These are phyloP conservation scores for Syngnathus scovelli DNA, from an alignment of 2,113 vertebrate genomes.

Conservation along the genomic window DNA sequence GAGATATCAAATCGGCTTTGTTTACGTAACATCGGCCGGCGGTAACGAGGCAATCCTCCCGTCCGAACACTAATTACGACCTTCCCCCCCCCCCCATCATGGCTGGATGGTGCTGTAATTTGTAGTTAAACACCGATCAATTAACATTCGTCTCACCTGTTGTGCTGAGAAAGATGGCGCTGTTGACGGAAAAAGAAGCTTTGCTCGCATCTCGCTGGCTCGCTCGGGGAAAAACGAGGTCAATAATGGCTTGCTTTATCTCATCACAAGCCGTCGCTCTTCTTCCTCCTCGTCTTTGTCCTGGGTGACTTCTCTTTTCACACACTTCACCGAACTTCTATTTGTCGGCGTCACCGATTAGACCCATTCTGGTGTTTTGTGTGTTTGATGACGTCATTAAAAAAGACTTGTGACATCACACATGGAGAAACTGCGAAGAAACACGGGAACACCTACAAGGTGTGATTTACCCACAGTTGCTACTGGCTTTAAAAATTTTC, in stretches of 20 bases:
- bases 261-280: background rate
- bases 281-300: background rate
- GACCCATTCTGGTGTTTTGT: background rate
- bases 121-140: background rate
- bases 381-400: background rate
- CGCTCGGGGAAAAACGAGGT: background rate
- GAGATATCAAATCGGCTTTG: background rate
- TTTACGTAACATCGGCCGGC: background rate
- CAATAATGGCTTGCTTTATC: slow-evolving; percentile 3
- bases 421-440: no score
- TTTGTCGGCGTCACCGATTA: background rate
- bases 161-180: background rate
- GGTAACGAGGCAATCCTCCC: background rate
- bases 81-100: background rate
- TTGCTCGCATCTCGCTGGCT: background rate
- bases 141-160: slow-evolving; percentile 2
- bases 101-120: background rate
- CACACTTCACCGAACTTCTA: background rate
- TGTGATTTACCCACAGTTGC: no score
- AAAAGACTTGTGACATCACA: background rate
- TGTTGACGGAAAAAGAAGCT: background rate
- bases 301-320: background rate
- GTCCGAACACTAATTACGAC: background rate
- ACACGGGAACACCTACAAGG: no score
- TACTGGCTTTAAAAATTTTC: no score